Base-by-base conservation (phyloP, 92 coral and sea anemone genomes). In the Paragorgia papillata region DNA sequence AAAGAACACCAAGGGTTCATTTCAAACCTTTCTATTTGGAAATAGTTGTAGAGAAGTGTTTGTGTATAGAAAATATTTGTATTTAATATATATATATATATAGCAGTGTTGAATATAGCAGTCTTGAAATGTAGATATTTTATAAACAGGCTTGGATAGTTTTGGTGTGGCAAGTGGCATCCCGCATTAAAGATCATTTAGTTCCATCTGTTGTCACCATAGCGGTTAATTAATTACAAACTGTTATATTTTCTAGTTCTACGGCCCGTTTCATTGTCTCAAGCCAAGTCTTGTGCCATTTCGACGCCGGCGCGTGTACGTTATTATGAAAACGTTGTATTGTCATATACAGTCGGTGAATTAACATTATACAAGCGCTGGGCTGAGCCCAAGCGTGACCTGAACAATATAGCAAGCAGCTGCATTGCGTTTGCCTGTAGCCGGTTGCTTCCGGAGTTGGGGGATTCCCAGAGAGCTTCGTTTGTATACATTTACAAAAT, bases 11-110 rank as follows among this genome's bases (percentile, higher is more conserved):
- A 46, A 15, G 53, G 15, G n/a, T 2, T 46, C 15, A 27, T 68
- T 46, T 40, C n/a, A 29, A 35, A 68, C 75, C 54, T 26, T 68
- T 44, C 39, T 44, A 44, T 27, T 17, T 6, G 57, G 19, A 30
- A 25, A 3, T 27, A 49, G 3, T 22, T 33, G 24, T 62, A 34
- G 51, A 34, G 51, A 25, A 34, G 26, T 29, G 21, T 44, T 49
- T 68, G 58, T 46, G 37, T 39, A 40, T n/a, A 40, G 29, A 40
- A 50, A n/a, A n/a, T n/a, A n/a, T 37, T 12, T 7, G 53, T 46
- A 46, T 46, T 7, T 46, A 46, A 46, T 46, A 15, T 37, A 4
- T 37, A 5, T 37, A 37, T 37, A 37, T 37, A 37, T 37, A 37
- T 46, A 7, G 15, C n/a, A 46, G 14, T 46, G 53, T 46, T n/a